Base-by-base conservation (phyloP, 2,113 vertebrate genomes). In the Salminus brasiliensis region DNA sequence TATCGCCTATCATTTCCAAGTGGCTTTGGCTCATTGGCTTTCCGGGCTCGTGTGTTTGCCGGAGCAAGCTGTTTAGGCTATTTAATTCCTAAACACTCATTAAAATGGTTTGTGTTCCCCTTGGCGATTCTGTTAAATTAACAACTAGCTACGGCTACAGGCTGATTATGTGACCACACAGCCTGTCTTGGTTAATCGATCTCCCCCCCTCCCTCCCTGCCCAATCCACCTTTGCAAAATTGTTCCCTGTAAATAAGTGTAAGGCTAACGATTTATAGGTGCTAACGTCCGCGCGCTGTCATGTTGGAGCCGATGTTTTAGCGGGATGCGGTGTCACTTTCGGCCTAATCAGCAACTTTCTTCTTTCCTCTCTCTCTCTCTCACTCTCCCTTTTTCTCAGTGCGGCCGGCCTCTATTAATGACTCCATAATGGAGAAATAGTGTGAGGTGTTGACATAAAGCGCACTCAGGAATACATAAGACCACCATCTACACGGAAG, bases 371-470 rank as follows among this genome's bases (percentile, higher is more conserved):
- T 70, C 32, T 86, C 92, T 91, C 81, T 92, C 76, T 63, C 94
- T 93, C 93, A 91, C 91, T 87, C 83, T 88, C 87, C n/a, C n/a
- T n/a, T n/a, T n/a, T n/a, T n/a, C n/a, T n/a, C n/a, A n/a, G 81
- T 87, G 45, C 84, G 92, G 87, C 90, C 90, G 85, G 77, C 78
- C 84, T 82, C 94, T 95, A 94, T 97, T 96, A 96, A 96, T 93
- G 94, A 93, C 91, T 91, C 92, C 90, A 91, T 95, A 93, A 95
- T 95, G 94, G 95, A 94, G 93, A 95, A 94, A 93, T 93, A 92
- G 89, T 91, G 89, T 91, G 92, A 86, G 87, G 88, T 87, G 89
- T 90, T 88, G 90, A 91, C 92, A 91, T 94, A 93, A 94, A 94
- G 90, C 92, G 90, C 81, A 77, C 88, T 89, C 88, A 87, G 89